Conservation (phyloP, 2,797 vertebrate species). For the Adelosebastes latens region DNA sequence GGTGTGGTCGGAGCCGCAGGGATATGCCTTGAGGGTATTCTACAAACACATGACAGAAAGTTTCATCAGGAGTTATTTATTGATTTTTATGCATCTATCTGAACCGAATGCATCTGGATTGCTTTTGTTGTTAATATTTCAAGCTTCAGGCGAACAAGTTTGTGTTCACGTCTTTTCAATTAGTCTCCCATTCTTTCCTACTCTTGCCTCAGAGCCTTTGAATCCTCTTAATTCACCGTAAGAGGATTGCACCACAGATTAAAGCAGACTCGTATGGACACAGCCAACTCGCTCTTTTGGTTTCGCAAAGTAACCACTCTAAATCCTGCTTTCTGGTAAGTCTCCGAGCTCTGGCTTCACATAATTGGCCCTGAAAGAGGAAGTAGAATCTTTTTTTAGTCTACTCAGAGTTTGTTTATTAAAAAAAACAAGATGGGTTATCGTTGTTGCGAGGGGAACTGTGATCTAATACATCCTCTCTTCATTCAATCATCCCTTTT, state of each 20-base stretch:
- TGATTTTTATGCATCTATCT: not conserved
- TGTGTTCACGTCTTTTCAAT: constrained; percentile 5
- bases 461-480: constrained; percentile 22
- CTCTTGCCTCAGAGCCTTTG: constrained; percentile 32
- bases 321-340: constrained; percentile 58
- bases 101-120: not conserved
- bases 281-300: constrained; percentile 43
- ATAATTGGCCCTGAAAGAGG: constrained; percentile 61
- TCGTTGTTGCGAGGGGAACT: constrained; percentile 11
- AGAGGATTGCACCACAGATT: constrained; percentile 71
- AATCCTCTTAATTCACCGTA: constrained; percentile 64
- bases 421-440: constrained; percentile 23
- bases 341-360: constrained; percentile 28
- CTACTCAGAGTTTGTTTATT: constrained; percentile 25
- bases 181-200: constrained; percentile 18
- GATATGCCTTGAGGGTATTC: constrained; percentile 94
- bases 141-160: constrained; percentile 16
- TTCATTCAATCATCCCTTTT: constrained; percentile 2
- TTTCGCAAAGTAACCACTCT: constrained; percentile 48
- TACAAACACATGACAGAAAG: constrained; percentile 48
- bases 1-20: constrained; percentile 97
- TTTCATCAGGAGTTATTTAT: not conserved
- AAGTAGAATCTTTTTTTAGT: constrained; percentile 27
- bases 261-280: constrained; percentile 48
- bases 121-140: not conserved